Evolutionary conservation across 2,888 invertebrate genomes (phyloP), one percentile per base, ranked within the genome.

Genomic region (Gortyna flavago): DNA sequence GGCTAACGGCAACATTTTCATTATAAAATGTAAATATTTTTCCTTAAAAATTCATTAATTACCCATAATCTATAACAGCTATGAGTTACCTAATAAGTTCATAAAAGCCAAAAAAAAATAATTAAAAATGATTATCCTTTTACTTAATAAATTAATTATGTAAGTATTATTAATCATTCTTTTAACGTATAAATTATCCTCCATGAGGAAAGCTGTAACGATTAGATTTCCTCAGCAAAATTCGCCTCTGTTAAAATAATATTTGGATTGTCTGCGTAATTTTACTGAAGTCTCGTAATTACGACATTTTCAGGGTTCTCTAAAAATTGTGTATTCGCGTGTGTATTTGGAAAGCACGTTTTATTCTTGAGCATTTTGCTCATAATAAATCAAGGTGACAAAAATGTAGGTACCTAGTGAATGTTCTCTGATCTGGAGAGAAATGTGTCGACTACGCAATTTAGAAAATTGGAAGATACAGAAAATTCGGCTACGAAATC

Each of bases 191-290:
- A n/a, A 59, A 69, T 68, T 71, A 64, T 69, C 29, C 21, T 69
- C 51, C n/a, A 41, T 25, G 64, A 59, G 21, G 38, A 69, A 57
- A 59, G 35, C 66, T 69, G 29, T 65, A 21, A 61, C 76, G 73
- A 86, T 86, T 86, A 67, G 35, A 81, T 86, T 76, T 66, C 61
- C 32, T 65, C 41, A 71, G 57, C 35, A 67, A 77, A 66, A 35
- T 32, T 67, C 65, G 1, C 18, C 54, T 57, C 25, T 66, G 65
- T 71, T 81, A 61, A 61, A 72, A 76, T 81, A 81, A 84, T 84
- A 81, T 81, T 75, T 77, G 62, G 72, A 68, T 77, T 80, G 65
- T 75, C 54, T 64, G 38, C 29, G 25, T 66, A 69, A 80, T 72
- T 35, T 72, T 35, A 35, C 35, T 35, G 35, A 35, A 35, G 35